These are phyloP conservation scores for Acanthosepion lycidas DNA, from an alignment of 2,888 invertebrate species.

Conservation along the genomic window DNA sequence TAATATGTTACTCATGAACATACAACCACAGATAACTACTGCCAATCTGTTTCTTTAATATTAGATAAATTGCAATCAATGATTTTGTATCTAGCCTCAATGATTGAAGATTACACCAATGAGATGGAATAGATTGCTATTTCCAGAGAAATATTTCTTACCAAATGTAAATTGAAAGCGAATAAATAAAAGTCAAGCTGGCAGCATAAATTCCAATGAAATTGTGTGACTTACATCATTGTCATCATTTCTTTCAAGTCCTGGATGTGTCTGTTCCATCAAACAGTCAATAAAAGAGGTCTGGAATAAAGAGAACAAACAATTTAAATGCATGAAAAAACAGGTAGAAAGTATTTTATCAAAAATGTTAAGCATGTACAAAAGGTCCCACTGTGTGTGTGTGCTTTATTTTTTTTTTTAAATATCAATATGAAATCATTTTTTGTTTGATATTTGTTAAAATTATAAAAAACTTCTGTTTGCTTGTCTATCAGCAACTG, in stretches of 20 bases:
- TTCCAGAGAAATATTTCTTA: background rate
- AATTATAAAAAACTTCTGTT: too few species aligned
- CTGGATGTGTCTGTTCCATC: conserved; percentile 96
- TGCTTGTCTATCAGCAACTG: too few species aligned
- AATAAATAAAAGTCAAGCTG: background rate
- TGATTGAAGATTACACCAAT: background rate
- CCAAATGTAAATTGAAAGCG: too few species aligned
- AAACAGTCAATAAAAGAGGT: conserved; percentile 98
- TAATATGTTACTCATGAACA: too few species aligned
- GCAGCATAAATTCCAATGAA: background rate
- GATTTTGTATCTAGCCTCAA: background rate
- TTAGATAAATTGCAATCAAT: too few species aligned
- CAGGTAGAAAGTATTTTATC: background rate
- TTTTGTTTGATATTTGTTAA: too few species aligned
- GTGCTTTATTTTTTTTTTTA: too few species aligned
- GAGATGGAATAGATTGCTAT: background rate
- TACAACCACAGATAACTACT: too few species aligned
- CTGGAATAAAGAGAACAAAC: conserved; percentile 64
- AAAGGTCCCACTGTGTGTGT: background rate
- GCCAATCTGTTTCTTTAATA: too few species aligned
- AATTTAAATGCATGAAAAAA: background rate
- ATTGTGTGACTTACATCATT: conserved; percentile 72
- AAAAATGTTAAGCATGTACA: background rate
- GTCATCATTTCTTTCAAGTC: conserved; percentile 79
- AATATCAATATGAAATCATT: too few species aligned